Percentiles rank a stretch among this genome's conserved stretches.
Evolutionary conservation across 2,888 invertebrate genomes (phyloP).

Genomic region (Lathronympha strigana): DNA sequence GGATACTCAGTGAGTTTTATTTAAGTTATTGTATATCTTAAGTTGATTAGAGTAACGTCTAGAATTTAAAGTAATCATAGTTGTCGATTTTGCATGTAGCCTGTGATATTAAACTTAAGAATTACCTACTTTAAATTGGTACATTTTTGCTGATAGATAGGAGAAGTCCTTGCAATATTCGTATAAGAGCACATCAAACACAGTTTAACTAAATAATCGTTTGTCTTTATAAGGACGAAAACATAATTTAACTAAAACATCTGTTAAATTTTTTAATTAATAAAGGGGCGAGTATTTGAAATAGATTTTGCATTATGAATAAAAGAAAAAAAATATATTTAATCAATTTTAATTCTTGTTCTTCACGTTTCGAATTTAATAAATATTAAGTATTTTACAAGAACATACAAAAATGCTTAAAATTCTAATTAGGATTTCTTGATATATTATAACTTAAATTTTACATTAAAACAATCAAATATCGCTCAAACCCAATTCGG

Average conservation of each 20-base stretch:
- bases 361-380: slow-evolving; percentile 6
- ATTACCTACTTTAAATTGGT: background rate
- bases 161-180: too few relatives aligned
- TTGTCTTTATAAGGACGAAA: too few relatives aligned
- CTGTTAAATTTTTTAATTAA: background rate
- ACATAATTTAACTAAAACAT: too few relatives aligned
- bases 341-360: slow-evolving; percentile 14
- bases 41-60: slow-evolving; percentile 5
- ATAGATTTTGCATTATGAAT: background rate
- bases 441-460: slow-evolving; percentile 3
- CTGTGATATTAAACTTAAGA: slow-evolving; percentile 32
- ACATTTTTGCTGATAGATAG: too few relatives aligned
- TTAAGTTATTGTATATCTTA: slow-evolving; percentile 4
- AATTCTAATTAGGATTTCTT: slow-evolving; percentile 13
- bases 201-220: too few relatives aligned
- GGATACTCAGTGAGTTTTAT: slow-evolving; percentile 29
- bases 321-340: background rate
- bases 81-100: slow-evolving; percentile 33
- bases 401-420: slow-evolving; percentile 9
- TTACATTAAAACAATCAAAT: slow-evolving; percentile 8
- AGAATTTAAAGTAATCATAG: background rate
- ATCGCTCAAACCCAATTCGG: too few relatives aligned
- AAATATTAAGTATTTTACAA: slow-evolving; percentile 4
- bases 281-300: background rate
- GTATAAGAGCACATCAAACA: too few relatives aligned